Evolutionary conservation across 2,797 vertebrate genomes (phyloP).

Genomic region (Acanthis flammea): DNA sequence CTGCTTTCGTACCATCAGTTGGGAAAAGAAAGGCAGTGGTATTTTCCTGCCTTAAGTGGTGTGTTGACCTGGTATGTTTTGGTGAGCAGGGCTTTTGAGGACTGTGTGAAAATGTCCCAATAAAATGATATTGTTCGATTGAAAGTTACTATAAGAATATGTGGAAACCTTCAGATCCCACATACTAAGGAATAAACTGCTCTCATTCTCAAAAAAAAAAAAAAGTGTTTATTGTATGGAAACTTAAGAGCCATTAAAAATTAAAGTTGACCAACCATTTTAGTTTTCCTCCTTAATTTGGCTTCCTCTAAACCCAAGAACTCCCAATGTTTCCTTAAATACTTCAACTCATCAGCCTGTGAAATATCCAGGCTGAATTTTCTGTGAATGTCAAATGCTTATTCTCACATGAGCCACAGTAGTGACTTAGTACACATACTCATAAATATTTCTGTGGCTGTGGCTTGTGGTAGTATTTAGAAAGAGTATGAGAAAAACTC

Average conservation of each 20-base stretch:
- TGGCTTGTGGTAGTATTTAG: background rate
- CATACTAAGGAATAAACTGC: background rate
- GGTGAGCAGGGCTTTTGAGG: background rate
- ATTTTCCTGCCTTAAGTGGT: background rate
- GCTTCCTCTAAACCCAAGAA: background rate
- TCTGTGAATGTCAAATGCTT: background rate
- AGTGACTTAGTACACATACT: background rate
- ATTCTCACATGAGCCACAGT: background rate
- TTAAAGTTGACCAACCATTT: background rate
- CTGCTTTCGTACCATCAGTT: background rate
- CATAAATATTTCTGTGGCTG: background rate
- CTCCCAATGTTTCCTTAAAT: background rate
- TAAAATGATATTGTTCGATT: background rate
- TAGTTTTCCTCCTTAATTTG: background rate
- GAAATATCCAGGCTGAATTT: constrained; percentile 11
- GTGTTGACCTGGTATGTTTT: background rate
- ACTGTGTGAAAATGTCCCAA: background rate
- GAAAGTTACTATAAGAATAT: background rate
- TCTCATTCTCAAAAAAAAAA: background rate
- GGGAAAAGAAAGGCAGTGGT: background rate
- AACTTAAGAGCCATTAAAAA: background rate
- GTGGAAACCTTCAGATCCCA: background rate
- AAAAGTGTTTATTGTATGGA: background rate
- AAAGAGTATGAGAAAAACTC: background rate
- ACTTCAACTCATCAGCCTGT: background rate